Base-by-base conservation (phyloP, 2,113 vertebrate species). In the Crypturellus undulatus region DNA sequence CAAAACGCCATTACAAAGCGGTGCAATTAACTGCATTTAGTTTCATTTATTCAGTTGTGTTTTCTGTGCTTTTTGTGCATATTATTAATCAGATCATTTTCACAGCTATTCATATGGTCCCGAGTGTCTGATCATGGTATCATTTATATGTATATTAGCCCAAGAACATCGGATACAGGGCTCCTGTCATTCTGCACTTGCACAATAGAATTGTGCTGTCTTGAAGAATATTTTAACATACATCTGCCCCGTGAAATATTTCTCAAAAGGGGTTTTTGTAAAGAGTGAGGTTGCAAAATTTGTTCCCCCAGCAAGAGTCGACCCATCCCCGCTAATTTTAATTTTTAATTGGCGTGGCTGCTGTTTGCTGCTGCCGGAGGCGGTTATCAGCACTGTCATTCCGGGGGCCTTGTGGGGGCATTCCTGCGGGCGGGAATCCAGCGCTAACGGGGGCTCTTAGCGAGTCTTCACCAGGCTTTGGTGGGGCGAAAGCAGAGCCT, bases 381-480 rank as follows among this genome's bases (percentile, higher is more conserved):
- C 38, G 38, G 38, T 19, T 19, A 20, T 26, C 79, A 25, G 40
- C 67, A 2, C 34, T 2, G 19, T 3, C 1, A 11, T n/a, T 7
- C 0, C 2, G 30, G 47, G 47, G 21, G 7, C 22, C 14, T 32
- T 8, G 38, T 10, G 1, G 28, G 9, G 38, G 13, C 7, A 0
- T 3, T 5, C 3, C 40, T 22, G 9, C 28, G 24, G 9, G 34
- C 26, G 18, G 20, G 40, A 42, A 19, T 1, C 30, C 52, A 26
- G 28, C 12, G 2, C 0, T 15, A 3, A 25, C 10, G 30, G 22
- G 1, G 0, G 12, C 80, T 18, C 3, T 0, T 0, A 1, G 43
- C 9, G 19, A 19, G 12, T 15, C 30, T 36, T 8, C 19, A 25
- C 5, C 4, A 15, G 32, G 32, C 34, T 1, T 1, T 1, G 36